Conservation (phyloP, 1,140 invertebrate genomes). For the Homalodisca vitripennis region DNA sequence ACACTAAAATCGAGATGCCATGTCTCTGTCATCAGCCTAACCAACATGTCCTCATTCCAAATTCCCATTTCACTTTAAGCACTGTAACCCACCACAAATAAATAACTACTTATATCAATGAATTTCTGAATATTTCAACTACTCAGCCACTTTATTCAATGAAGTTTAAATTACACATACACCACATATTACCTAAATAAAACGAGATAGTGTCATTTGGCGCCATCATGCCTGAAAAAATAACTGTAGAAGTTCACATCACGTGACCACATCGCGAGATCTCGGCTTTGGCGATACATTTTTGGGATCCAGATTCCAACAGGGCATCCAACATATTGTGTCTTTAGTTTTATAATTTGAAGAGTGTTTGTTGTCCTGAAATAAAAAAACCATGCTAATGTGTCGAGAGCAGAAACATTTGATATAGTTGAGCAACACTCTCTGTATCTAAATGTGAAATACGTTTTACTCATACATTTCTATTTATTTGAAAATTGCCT, state of each 20-base stretch:
- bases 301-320: constrained; percentile 40
- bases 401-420: too few species aligned
- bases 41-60: constrained; percentile 58
- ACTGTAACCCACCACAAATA: constrained; percentile 42
- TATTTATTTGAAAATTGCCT: too few species aligned
- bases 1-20: constrained; percentile 21
- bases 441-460: too few species aligned
- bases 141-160: constrained; percentile 27
- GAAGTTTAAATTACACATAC: constrained; percentile 40
- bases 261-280: constrained; percentile 51
- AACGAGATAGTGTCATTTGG: constrained; percentile 55
- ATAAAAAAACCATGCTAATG: too few species aligned
- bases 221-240: constrained; percentile 60
- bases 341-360: not conserved
- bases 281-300: constrained; percentile 42
- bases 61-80: constrained; percentile 45
- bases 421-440: too few species aligned
- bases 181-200: constrained; percentile 50
- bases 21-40: constrained; percentile 48
- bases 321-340: constrained; percentile 32
- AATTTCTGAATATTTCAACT: constrained; percentile 25
- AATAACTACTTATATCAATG: constrained; percentile 19
- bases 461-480: too few species aligned
- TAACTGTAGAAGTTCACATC: constrained; percentile 53
- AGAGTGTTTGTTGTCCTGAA: too few species aligned